Evolutionary conservation across 2,797 vertebrate genomes (phyloP).

Genomic region (Acridotheres tristis): DNA sequence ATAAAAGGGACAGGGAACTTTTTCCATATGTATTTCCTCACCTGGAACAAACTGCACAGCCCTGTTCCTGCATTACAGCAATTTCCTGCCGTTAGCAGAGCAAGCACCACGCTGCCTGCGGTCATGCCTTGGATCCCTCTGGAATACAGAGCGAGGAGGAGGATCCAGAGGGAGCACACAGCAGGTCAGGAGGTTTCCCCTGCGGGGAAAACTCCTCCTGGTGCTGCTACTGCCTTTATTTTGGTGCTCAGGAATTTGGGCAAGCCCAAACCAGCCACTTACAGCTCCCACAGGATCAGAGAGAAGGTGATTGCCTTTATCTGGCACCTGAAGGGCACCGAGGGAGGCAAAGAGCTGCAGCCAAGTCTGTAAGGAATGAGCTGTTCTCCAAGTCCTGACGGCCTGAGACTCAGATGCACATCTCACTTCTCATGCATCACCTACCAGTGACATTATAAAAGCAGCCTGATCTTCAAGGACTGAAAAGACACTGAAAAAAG

Average conservation of each 20-base stretch:
- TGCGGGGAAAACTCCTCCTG: not conserved
- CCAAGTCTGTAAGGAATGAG: not conserved
- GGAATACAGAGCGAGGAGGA: not conserved
- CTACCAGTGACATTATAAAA: not conserved
- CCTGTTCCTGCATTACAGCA: not conserved
- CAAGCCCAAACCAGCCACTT: not conserved
- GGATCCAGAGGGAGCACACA: not conserved
- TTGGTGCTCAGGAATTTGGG: not conserved
- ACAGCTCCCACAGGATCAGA: not conserved
- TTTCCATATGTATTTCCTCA: not conserved
- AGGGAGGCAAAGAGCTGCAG: not conserved
- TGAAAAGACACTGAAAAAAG: not conserved
- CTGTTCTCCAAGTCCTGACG: not conserved
- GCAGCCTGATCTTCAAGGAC: slow-evolving; percentile 31
- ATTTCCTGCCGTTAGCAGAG: not conserved
- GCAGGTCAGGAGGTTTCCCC: not conserved
- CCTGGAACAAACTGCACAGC: not conserved
- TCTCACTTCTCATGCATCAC: slow-evolving; percentile 7
- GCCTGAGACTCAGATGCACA: not conserved
- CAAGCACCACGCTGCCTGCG: not conserved
- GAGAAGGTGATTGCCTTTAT: not conserved
- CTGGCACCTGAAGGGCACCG: not conserved
- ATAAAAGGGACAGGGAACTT: not conserved
- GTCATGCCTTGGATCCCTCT: not conserved
- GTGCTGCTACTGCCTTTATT: not conserved